A percentile compares a stretch with the other conserved stretches of the same genome.
These are phyloP conservation scores for Parapristionchus giblindavisi DNA, from an alignment of 2,888 invertebrate genomes.

Conservation along the genomic window DNA sequence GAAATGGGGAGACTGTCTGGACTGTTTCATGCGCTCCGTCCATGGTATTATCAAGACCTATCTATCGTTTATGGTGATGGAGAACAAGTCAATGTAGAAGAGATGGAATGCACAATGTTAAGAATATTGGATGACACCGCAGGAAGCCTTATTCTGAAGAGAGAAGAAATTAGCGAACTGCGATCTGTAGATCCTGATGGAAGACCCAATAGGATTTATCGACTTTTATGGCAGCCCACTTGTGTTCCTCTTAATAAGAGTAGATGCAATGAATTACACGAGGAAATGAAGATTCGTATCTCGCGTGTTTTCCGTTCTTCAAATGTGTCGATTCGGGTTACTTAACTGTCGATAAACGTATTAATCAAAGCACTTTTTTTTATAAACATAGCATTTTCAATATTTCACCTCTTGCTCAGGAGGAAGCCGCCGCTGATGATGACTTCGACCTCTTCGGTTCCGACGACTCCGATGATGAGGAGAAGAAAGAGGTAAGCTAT, in stretches of 20 bases:
- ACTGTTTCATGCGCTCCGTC: conserved; percentile 47
- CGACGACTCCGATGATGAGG: conserved; percentile 63
- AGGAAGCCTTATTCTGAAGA: conserved; percentile 44
- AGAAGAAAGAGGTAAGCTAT: conserved; percentile 73
- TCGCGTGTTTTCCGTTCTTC: conserved; percentile 15
- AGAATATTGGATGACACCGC: conserved; percentile 41
- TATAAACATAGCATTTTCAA: background rate
- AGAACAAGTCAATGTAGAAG: conserved; percentile 19
- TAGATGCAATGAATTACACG: conserved; percentile 54
- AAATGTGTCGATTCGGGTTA: background rate
- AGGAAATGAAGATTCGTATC: conserved; percentile 45
- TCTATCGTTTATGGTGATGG: conserved; percentile 57
- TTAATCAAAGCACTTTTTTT: background rate
- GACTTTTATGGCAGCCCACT: conserved; percentile 59
- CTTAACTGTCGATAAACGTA: background rate
- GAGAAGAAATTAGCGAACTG: conserved; percentile 50
- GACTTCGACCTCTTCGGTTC: conserved; percentile 69
- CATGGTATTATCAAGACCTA: conserved; percentile 56
- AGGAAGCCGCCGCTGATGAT: conserved; percentile 42
- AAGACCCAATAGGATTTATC: conserved; percentile 60
- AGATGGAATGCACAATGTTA: conserved; percentile 41
- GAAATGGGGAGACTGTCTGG: background rate
- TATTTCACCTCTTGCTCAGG: no score
- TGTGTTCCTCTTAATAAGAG: conserved; percentile 48
- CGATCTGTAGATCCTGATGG: conserved; percentile 56